Percentiles rank a stretch among this genome's conserved stretches.
These are phyloP conservation scores for Trialeurodes vaporariorum DNA, from an alignment of 1,140 invertebrate genomes.

Conservation along the genomic window DNA sequence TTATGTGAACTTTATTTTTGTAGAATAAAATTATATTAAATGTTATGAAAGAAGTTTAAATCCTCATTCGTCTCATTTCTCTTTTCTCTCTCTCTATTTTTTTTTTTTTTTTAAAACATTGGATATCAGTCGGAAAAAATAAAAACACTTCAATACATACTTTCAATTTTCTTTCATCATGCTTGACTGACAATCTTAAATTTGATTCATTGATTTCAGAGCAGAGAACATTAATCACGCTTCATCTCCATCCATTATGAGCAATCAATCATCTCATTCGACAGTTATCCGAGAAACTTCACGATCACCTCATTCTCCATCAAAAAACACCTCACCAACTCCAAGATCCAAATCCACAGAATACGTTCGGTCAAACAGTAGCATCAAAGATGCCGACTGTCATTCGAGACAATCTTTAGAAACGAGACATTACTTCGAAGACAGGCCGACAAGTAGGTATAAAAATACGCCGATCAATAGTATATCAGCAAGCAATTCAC, in stretches of 20 bases:
- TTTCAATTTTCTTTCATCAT: too few species aligned
- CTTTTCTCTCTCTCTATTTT: too few species aligned
- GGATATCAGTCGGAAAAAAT: too few species aligned
- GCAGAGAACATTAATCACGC: neutral
- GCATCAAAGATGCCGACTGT: neutral
- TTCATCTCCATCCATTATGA: neutral
- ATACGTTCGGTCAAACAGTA: neutral
- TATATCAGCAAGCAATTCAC: neutral
- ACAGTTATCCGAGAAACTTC: neutral
- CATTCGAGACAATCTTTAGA: neutral
- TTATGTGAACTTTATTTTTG: neutral
- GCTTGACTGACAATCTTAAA: too few species aligned
- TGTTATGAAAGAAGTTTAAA: neutral
- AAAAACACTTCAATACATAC: neutral
- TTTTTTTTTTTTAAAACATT: too few species aligned
- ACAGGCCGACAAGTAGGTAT: too few species aligned
- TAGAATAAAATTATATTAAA: neutral
- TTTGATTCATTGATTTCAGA: neutral
- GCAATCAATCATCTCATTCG: neutral
- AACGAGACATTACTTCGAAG: too few species aligned
- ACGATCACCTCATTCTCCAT: neutral
- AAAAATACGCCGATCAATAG: too few species aligned
- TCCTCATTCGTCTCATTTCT: too few species aligned
- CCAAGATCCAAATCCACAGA: neutral
- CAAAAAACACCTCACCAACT: neutral